phyloP scores from a whole-genome alignment of 2,113 vertebrate species.

The Chroicocephalus ridibundus region DNA sequence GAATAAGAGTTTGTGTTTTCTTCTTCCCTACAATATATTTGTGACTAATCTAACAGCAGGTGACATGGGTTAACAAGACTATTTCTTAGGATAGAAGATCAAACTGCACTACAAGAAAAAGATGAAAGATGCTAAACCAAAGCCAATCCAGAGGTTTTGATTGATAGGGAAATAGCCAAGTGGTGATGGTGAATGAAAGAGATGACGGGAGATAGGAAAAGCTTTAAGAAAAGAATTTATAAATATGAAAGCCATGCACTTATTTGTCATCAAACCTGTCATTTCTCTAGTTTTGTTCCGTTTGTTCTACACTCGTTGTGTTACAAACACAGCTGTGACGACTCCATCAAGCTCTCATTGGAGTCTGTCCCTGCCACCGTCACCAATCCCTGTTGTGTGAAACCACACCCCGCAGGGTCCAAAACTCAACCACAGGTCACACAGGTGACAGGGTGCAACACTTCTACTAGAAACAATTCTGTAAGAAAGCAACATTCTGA shows the following conservation, averaged over 20 bases:
- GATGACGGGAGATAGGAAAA: not conserved
- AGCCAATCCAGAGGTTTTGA: not conserved
- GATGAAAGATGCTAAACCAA: not conserved
- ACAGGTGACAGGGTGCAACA: not conserved
- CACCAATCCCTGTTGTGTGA: not conserved
- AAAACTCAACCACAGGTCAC: accelerated
- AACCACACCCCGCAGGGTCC: accelerated
- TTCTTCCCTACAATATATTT: not conserved
- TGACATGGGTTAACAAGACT: not conserved
- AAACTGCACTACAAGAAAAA: not conserved
- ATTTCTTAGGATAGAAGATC: not conserved
- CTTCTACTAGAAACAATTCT: not conserved
- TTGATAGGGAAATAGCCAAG: not conserved
- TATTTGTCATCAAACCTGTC: not conserved
- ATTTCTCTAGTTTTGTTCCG: not conserved
- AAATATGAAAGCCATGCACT: not conserved
- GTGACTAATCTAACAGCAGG: not conserved
- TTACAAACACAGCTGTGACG: not conserved
- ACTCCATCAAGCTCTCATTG: not conserved
- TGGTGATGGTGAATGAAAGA: not conserved
- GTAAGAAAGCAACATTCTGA: not conserved
- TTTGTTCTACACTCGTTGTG: not conserved
- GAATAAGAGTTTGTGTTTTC: not conserved
- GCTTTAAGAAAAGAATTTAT: not conserved
- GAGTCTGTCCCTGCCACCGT: not conserved